These are phyloP conservation scores for Hydrophis major DNA, from an alignment of 2,797 vertebrate species.

Conservation along the genomic window DNA sequence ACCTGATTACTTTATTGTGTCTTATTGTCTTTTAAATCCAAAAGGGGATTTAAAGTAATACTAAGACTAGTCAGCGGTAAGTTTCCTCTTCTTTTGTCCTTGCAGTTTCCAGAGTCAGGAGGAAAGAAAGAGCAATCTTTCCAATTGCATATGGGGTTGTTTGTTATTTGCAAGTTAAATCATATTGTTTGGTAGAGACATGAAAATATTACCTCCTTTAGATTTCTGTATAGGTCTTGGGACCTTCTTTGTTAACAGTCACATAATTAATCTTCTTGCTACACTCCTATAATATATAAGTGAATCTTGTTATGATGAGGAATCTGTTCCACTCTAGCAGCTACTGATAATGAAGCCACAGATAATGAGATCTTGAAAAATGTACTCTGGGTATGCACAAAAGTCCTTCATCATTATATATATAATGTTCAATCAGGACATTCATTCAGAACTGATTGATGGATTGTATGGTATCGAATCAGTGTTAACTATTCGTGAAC, in stretches of 20 bases:
- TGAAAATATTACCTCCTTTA: neutral
- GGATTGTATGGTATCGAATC: neutral
- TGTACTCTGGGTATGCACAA: neutral
- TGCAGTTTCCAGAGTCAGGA: neutral
- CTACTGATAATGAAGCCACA: slow-evolving; percentile 4
- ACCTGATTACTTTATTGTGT: neutral
- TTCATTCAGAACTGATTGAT: neutral
- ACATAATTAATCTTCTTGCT: neutral
- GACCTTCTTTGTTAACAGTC: neutral
- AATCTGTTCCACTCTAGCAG: slow-evolving; percentile 60
- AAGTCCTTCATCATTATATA: neutral
- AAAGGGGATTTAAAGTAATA: neutral
- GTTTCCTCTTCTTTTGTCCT: neutral
- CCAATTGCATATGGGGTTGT: neutral
- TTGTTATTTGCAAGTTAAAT: neutral
- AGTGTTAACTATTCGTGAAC: neutral
- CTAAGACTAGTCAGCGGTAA: neutral
- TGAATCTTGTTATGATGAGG: slow-evolving; percentile 35
- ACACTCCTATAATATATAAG: neutral
- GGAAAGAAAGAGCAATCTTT: neutral
- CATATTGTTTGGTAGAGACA: neutral
- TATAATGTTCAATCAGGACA: neutral
- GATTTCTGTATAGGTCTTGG: neutral
- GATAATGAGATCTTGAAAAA: neutral
- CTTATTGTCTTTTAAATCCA: neutral